Percentiles rank a stretch among this genome's conserved stretches.
Conservation (phyloP, 2,113 vertebrate genomes). For the Artemisiospiza belli region DNA sequence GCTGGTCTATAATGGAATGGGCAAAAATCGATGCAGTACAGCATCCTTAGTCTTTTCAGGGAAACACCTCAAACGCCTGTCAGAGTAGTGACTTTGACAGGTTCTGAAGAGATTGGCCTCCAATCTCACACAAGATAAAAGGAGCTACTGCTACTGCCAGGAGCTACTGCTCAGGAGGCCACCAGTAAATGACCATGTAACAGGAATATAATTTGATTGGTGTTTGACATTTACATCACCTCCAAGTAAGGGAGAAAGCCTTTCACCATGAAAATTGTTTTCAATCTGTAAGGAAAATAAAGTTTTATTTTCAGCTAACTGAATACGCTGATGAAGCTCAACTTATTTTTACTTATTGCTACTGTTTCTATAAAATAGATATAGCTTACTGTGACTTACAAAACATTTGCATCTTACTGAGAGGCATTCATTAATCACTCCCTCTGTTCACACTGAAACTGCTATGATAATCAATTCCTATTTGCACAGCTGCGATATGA, state of each 20-base stretch:
- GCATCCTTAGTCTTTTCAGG: neutral
- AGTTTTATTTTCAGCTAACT: constrained; percentile 57
- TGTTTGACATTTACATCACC: neutral
- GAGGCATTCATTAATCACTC: constrained; percentile 72
- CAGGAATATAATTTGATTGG: neutral
- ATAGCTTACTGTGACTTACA: constrained; percentile 45
- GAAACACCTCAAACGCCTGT: neutral
- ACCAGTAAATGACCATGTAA: neutral
- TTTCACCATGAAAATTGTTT: neutral
- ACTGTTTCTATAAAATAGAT: constrained; percentile 54
- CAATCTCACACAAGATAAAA: neutral
- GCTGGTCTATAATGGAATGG: neutral
- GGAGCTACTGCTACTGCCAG: neutral
- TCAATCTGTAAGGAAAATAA: constrained; percentile 13
- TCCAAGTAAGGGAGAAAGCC: neutral
- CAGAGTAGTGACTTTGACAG: neutral
- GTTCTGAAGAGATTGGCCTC: neutral
- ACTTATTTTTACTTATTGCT: constrained; percentile 45
- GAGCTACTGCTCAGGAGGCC: neutral
- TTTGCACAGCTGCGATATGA: constrained; percentile 58
- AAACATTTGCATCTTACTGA: constrained; percentile 62
- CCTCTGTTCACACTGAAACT: constrained; percentile 45
- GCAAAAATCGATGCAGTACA: rapidly evolving
- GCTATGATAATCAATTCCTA: constrained; percentile 72
- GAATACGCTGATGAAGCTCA: constrained; percentile 34